Percentiles rank a stretch among this genome's conserved stretches.
Conservation (phyloP, 1,140 invertebrate species). For the Listronotus bonariensis region DNA sequence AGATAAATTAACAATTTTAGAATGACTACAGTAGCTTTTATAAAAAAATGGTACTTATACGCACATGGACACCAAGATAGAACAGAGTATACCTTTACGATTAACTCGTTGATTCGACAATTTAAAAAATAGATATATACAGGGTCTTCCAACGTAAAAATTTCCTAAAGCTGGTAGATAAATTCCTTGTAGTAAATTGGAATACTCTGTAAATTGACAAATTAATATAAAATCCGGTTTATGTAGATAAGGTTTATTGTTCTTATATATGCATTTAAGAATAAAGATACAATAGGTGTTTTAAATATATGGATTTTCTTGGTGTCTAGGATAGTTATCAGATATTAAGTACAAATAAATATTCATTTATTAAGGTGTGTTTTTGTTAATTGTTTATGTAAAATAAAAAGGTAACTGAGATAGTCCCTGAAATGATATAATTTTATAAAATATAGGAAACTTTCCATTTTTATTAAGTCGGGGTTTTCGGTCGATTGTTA, state of each 20-base stretch:
- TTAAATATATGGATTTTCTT: constrained; percentile 2
- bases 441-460: too few species aligned
- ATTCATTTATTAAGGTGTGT: neutral
- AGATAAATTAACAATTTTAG: constrained; percentile 24
- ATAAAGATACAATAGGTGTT: too few species aligned
- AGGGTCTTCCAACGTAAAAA: constrained; percentile 12
- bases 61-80: neutral
- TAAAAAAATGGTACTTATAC: constrained; percentile 9
- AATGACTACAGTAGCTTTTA: constrained; percentile 8
- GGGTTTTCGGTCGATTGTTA: too few species aligned
- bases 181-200: neutral
- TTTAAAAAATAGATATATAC: constrained; percentile 2
- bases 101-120: neutral
- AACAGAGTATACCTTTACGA: neutral
- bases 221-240: neutral
- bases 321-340: constrained; percentile 3
- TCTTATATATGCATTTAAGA: neutral
- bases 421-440: too few species aligned
- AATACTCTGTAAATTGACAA: neutral
- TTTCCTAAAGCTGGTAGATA: neutral
- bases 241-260: constrained; percentile 1
- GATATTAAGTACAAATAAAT: constrained; percentile 7
- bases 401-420: too few species aligned
- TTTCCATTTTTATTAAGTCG: too few species aligned
- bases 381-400: too few species aligned